A percentile compares a stretch with the other conserved stretches of the same genome.
Conservation (phyloP, 2,113 vertebrate species). For the Myrmophylax atrothorax region DNA sequence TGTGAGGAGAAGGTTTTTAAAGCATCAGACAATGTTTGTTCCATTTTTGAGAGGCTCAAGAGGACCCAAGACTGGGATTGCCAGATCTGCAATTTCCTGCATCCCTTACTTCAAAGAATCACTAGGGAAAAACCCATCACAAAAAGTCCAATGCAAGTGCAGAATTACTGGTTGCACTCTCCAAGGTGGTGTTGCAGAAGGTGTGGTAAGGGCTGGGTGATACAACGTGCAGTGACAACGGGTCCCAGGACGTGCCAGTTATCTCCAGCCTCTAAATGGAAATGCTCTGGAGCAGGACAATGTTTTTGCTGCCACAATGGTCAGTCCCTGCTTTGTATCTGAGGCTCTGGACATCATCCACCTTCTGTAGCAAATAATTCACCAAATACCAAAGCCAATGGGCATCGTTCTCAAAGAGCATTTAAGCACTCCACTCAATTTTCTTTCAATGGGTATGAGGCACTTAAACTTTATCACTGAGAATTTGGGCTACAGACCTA, state of each 20-base stretch:
- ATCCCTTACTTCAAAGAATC: background rate
- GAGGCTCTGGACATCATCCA: background rate
- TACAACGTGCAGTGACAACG: rapidly evolving
- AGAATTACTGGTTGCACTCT: background rate
- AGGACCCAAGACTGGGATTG: background rate
- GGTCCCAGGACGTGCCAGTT: background rate
- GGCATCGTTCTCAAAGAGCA: background rate
- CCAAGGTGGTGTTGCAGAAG: background rate
- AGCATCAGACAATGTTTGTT: background rate
- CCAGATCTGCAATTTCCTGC: background rate
- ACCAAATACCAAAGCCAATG: background rate
- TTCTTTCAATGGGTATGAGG: background rate
- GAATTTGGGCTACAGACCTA: background rate
- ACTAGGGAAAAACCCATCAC: background rate
- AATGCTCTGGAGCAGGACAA: background rate
- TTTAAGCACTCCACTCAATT: background rate
- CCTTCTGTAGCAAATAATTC: background rate
- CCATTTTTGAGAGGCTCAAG: slow-evolving; percentile 49
- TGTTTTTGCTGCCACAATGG: background rate
- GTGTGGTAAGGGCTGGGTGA: background rate
- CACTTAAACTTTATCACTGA: rapidly evolving
- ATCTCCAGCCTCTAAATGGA: background rate
- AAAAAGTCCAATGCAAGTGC: background rate
- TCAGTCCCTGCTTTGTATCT: background rate
- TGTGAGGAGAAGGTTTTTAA: slow-evolving; percentile 9